Percentiles rank a stretch among this genome's conserved stretches.
phyloP scores from a whole-genome alignment of 2,797 vertebrate genomes.

The Thalassophryne amazonica region DNA sequence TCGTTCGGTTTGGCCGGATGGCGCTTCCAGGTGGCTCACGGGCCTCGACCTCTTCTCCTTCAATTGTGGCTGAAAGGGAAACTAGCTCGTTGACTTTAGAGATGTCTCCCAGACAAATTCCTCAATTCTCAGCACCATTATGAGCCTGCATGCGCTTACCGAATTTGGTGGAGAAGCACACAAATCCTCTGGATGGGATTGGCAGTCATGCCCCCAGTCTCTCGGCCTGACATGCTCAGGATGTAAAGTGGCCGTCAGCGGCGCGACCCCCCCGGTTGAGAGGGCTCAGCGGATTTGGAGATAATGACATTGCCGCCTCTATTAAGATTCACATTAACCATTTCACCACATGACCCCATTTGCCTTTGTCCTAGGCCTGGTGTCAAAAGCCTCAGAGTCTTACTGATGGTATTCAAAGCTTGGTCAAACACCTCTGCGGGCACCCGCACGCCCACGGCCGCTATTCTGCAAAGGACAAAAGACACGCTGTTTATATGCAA shows the following conservation, averaged over 20 bases:
- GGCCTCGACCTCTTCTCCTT: conserved; percentile 11
- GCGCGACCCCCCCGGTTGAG: conserved; percentile 57
- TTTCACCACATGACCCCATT: conserved; percentile 58
- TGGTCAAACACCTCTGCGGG: conserved; percentile 36
- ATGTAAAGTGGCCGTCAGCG: conserved; percentile 67
- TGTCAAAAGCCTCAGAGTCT: conserved; percentile 49
- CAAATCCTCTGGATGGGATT: conserved; percentile 75
- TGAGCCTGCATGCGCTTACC: conserved; percentile 63
- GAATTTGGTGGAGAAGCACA: conserved; percentile 66
- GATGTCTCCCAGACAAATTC: conserved; percentile 66
- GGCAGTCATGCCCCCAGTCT: conserved; percentile 70
- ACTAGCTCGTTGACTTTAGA: conserved; percentile 67
- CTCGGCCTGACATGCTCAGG: conserved; percentile 46
- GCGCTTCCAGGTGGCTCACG: conserved; percentile 2
- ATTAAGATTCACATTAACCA: conserved; percentile 75
- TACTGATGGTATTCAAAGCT: conserved; percentile 39
- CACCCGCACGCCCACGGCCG: conserved; percentile 7
- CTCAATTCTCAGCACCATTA: conserved; percentile 66
- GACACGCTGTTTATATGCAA: conserved; percentile 49
- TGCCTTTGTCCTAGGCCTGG: conserved; percentile 59
- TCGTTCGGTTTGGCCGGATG: conserved; percentile 21
- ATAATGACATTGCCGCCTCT: conserved; percentile 71
- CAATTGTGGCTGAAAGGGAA: conserved; percentile 14
- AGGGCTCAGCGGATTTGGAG: conserved; percentile 70
- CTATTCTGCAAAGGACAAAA: conserved; percentile 21